Evolutionary conservation across 2,113 vertebrate species (phyloP).

Genomic region (Buteo buteo): DNA sequence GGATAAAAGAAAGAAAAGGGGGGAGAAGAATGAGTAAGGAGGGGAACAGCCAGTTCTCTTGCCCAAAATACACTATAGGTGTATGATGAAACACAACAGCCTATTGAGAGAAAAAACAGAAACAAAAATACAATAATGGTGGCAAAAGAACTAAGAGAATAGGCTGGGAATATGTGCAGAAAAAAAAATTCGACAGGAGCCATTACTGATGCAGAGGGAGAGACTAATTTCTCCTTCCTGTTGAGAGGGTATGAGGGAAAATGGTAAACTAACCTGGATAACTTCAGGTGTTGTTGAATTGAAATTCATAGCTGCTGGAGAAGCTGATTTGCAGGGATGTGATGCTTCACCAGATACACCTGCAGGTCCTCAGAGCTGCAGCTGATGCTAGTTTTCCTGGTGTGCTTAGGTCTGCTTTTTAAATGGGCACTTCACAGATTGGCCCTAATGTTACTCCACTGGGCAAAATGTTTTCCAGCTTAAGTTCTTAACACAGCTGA

Average conservation of each 20-base stretch:
- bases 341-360: neutral
- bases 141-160: neutral
- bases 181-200: neutral
- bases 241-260: neutral
- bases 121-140: neutral
- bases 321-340: neutral
- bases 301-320: neutral
- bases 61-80: neutral
- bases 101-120: neutral
- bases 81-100: neutral
- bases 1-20: neutral
- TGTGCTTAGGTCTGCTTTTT: neutral
- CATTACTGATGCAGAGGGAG: neutral
- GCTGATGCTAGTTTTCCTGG: neutral
- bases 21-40: neutral
- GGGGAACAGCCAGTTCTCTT: neutral
- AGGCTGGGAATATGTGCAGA: neutral
- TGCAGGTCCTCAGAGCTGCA: neutral
- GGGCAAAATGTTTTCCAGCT: neutral
- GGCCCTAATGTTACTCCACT: neutral
- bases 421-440: neutral
- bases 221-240: neutral
- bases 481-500: neutral
- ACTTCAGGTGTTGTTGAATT: neutral
- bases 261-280: neutral